Evolutionary conservation across 2,113 vertebrate species (phyloP).

Genomic region (Abramis brama): DNA sequence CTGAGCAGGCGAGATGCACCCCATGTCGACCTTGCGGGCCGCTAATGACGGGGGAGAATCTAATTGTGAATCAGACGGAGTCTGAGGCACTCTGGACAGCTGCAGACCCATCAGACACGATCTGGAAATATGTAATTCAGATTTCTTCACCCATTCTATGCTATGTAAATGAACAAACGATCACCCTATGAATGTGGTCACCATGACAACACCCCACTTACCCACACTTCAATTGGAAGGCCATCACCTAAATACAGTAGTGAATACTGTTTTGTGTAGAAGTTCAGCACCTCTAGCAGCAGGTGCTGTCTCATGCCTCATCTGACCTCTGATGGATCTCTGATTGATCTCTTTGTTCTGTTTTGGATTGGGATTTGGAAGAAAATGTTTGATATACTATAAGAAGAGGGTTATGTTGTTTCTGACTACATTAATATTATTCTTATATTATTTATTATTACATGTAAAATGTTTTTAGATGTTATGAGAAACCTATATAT

Average conservation of each 20-base stretch:
- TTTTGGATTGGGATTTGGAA: background rate
- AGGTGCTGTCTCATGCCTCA: background rate
- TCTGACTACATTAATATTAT: too few relatives aligned
- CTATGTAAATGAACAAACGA: slow-evolving; percentile 18
- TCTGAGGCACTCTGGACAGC: slow-evolving; percentile 33
- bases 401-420: background rate
- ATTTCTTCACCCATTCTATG: background rate
- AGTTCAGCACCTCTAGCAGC: background rate
- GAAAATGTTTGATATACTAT: background rate
- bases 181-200: slow-evolving; percentile 14
- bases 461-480: too few relatives aligned
- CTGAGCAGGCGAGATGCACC: slow-evolving; percentile 11
- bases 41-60: slow-evolving; percentile 53
- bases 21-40: slow-evolving; percentile 45
- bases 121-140: slow-evolving; percentile 8
- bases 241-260: background rate
- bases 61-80: slow-evolving; percentile 49
- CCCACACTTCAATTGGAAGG: background rate
- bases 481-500: too few relatives aligned
- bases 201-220: slow-evolving; percentile 39
- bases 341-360: background rate
- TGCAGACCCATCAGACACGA: background rate
- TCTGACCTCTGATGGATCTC: background rate
- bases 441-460: too few relatives aligned
- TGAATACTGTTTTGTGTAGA: background rate